Conservation (phyloP, 2,888 invertebrate genomes). For the Dromius quadrimaculatus region DNA sequence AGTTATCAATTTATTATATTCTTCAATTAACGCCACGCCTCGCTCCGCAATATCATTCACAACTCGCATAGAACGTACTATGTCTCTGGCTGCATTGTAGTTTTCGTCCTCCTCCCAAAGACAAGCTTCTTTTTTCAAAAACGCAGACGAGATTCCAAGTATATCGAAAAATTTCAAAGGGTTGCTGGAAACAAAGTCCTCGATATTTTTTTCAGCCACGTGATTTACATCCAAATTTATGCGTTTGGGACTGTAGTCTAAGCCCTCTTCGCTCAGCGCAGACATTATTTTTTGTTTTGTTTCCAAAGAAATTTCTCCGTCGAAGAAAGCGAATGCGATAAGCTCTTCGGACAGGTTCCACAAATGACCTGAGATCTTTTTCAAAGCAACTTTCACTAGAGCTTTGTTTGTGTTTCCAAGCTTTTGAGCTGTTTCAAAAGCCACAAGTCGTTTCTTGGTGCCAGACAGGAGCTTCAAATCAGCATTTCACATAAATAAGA, state of each 20-base stretch:
- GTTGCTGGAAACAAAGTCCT: conserved; percentile 31
- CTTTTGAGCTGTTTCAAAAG: conserved; percentile 35
- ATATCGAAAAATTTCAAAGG: conserved; percentile 27
- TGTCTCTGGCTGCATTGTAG: background rate
- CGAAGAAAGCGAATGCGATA: conserved; percentile 55
- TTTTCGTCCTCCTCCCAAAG: conserved; percentile 19
- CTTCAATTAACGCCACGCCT: conserved; percentile 37
- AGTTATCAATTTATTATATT: conserved; percentile 37
- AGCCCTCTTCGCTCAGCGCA: background rate
- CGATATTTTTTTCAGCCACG: conserved; percentile 12
- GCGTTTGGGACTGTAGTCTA: background rate
- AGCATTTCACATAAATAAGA: conserved; percentile 42
- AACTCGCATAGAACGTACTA: conserved; percentile 11
- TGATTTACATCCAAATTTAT: background rate
- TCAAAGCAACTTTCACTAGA: conserved; percentile 38
- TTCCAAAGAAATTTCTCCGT: conserved; percentile 50
- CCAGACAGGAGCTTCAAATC: conserved; percentile 46
- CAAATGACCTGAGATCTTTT: conserved; percentile 53
- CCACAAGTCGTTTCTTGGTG: conserved; percentile 42
- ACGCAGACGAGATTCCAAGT: conserved; percentile 22
- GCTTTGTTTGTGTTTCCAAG: conserved; percentile 40
- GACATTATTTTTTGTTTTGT: conserved; percentile 27
- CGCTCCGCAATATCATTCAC: conserved; percentile 41
- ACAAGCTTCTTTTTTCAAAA: conserved; percentile 12
- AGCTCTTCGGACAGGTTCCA: conserved; percentile 54